Percentiles rank a stretch among this genome's conserved stretches.
These are phyloP conservation scores for Champsocephalus gunnari DNA, from an alignment of 2,797 vertebrate species.

Conservation along the genomic window DNA sequence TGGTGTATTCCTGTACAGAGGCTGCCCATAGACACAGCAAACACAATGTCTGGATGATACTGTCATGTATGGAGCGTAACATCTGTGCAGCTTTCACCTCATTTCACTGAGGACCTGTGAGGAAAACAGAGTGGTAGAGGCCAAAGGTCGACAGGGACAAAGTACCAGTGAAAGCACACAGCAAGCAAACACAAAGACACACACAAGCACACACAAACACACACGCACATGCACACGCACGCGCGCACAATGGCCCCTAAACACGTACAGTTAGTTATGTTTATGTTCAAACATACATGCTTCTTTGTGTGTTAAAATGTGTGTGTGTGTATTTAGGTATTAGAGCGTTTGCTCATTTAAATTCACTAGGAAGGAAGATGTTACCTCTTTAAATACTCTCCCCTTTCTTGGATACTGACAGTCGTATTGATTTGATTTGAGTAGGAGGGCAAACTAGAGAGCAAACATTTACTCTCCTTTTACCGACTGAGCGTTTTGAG, in stretches of 20 bases:
- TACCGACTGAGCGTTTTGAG: slow-evolving; percentile 37
- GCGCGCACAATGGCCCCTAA: not conserved
- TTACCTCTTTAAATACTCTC: not conserved
- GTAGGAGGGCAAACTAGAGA: slow-evolving; percentile 68
- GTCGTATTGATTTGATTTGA: slow-evolving; percentile 67
- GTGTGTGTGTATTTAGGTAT: not conserved
- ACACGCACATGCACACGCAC: not conserved
- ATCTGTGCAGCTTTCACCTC: slow-evolving; percentile 25
- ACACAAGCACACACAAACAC: no score
- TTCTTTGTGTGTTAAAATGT: not conserved
- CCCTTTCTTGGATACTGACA: slow-evolving; percentile 25
- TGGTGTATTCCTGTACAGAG: not conserved
- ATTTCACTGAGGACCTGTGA: slow-evolving; percentile 42
- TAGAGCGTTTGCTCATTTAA: not conserved
- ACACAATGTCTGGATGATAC: not conserved
- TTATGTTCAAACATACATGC: not conserved
- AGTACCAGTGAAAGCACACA: slow-evolving; percentile 61
- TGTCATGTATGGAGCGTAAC: not conserved
- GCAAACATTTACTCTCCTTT: slow-evolving; percentile 82
- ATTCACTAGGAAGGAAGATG: not conserved
- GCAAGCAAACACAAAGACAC: not conserved
- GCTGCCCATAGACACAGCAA: not conserved
- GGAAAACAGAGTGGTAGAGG: slow-evolving; percentile 43
- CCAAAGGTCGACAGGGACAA: slow-evolving; percentile 72
- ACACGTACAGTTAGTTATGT: not conserved